A percentile compares a stretch with the other conserved stretches of the same genome.
phyloP scores from a whole-genome alignment of 1,140 invertebrate genomes.

The Diachasmimorpha longicaudata region DNA sequence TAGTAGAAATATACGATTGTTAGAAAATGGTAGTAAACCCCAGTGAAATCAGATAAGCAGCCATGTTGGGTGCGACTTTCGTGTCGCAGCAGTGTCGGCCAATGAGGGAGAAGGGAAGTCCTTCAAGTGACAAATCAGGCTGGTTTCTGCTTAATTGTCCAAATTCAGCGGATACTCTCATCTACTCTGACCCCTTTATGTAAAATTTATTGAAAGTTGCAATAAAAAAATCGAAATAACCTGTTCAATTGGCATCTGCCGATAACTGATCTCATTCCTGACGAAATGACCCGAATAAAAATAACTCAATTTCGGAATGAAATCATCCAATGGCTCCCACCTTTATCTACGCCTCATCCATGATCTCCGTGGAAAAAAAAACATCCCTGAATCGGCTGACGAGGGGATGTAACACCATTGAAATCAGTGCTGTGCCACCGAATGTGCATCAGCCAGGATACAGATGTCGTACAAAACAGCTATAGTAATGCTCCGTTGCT shows the following conservation, averaged over 20 bases:
- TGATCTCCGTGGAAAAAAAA: neutral
- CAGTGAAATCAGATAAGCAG: slow-evolving; percentile 60
- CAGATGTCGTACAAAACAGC: slow-evolving; percentile 56
- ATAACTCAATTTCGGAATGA: neutral
- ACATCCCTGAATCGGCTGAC: neutral
- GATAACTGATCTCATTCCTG: neutral
- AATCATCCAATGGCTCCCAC: neutral
- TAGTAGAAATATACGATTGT: slow-evolving; percentile 1
- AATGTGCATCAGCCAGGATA: slow-evolving; percentile 32
- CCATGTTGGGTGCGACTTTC: slow-evolving; percentile 58
- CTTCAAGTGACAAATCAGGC: slow-evolving; percentile 53
- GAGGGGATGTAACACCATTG: slow-evolving; percentile 21
- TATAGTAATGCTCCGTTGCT: slow-evolving; percentile 32
- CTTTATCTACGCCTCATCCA: neutral
- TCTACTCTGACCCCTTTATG: too few species aligned
- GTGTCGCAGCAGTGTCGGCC: slow-evolving; percentile 53
- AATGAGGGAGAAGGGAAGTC: slow-evolving; percentile 51
- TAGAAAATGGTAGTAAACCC: slow-evolving; percentile 1
- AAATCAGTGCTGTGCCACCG: slow-evolving; percentile 25
- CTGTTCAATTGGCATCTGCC: slow-evolving; percentile 16
- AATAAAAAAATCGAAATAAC: too few species aligned
- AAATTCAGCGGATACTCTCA: too few species aligned
- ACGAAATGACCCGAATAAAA: neutral
- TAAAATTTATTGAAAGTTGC: too few species aligned
- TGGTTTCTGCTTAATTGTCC: slow-evolving; percentile 34